Conservation (phyloP, 2,113 vertebrate species). For the Zosterops pallidus region DNA sequence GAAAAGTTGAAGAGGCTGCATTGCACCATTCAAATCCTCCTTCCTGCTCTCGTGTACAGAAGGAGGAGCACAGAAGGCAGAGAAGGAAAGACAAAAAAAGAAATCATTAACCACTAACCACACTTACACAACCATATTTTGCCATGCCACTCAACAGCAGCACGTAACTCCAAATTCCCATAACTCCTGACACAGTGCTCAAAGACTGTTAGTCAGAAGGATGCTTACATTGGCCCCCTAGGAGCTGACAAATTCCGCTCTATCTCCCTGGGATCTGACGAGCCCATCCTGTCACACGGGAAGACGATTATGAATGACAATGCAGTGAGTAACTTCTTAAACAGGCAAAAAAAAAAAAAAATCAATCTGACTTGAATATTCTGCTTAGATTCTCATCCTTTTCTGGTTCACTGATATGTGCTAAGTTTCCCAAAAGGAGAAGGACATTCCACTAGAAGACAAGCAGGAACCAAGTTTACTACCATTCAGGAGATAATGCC, state of each 20-base stretch:
- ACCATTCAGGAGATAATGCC: not conserved
- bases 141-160: not conserved
- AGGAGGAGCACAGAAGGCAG: not conserved
- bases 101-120: not conserved
- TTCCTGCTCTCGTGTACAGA: not conserved
- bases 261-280: not conserved
- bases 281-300: conserved; percentile 28
- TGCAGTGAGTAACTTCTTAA: conserved; percentile 2
- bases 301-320: conserved; percentile 36
- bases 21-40: not conserved
- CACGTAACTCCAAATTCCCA: not conserved
- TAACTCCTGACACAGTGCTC: not conserved
- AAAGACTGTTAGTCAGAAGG: conserved; percentile 36
- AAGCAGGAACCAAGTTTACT: not conserved
- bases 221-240: conserved; percentile 31
- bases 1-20: not conserved
- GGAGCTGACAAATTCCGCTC: conserved; percentile 23
- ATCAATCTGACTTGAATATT: not conserved
- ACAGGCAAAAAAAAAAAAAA: not conserved
- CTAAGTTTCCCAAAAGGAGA: not conserved
- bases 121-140: conserved; percentile 13
- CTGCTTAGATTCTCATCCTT: not conserved
- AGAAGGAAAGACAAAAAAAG: not conserved
- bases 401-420: not conserved
- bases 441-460: not conserved